A percentile compares a stretch with the other conserved stretches of the same genome.
Conservation (phyloP, 2,113 vertebrate genomes). For the Cyanoderma ruficeps region DNA sequence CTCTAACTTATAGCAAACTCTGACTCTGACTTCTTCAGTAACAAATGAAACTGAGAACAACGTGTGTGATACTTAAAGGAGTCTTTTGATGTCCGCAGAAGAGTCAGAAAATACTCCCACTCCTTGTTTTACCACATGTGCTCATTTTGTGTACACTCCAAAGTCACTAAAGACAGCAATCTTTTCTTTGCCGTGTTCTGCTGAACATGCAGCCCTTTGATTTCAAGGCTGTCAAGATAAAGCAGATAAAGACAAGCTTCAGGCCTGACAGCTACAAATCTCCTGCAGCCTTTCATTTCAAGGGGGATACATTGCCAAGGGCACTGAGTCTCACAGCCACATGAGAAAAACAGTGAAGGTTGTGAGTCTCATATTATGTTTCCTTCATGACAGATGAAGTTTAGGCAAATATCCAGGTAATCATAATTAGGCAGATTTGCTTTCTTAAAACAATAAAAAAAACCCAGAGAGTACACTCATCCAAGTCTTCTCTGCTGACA, state of each 20-base stretch:
- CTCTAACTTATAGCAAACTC: neutral
- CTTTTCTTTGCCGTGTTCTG: neutral
- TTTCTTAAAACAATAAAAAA: conserved; percentile 6
- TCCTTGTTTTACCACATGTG: neutral
- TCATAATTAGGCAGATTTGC: conserved; percentile 13
- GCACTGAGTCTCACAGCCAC: neutral
- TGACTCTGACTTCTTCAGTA: neutral
- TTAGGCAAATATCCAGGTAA: conserved; percentile 59
- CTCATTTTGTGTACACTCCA: neutral
- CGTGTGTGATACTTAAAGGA: neutral
- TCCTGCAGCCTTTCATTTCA: conserved; percentile 43
- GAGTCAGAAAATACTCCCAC: neutral
- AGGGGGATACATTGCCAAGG: neutral
- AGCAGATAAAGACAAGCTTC: conserved; percentile 46
- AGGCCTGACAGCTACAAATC: conserved; percentile 51
- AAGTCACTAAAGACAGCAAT: neutral
- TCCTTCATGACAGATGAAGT: conserved; percentile 10
- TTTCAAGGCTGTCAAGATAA: conserved; percentile 42
- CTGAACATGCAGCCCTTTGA: conserved; percentile 45
- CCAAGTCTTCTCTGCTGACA: conserved; percentile 23
- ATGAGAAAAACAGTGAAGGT: conserved; percentile 31
- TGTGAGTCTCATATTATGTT: conserved; percentile 30
- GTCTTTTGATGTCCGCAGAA: neutral
- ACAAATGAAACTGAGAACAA: neutral
- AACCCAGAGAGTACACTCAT: neutral